These are phyloP conservation scores for Poecilia latipinna DNA, from an alignment of 2,113 vertebrate genomes.

Conservation along the genomic window DNA sequence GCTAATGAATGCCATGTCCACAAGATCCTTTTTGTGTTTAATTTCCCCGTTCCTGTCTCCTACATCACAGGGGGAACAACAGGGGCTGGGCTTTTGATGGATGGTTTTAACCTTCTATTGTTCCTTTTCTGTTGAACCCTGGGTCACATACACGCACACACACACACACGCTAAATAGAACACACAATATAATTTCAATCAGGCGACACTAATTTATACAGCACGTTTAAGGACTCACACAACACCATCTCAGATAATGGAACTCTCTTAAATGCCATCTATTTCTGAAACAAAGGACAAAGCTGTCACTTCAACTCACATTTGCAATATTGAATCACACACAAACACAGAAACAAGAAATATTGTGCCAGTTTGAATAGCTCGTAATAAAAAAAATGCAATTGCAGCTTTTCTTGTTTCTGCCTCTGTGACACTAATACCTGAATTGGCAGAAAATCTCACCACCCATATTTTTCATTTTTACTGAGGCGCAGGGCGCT, in stretches of 20 bases:
- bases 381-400: conserved; percentile 10
- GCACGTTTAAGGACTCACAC: not conserved
- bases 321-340: conserved; percentile 1
- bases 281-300: conserved; percentile 13
- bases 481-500: not conserved
- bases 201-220: not conserved
- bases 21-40: conserved; percentile 10
- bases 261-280: conserved; percentile 14
- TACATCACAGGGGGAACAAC: conserved; percentile 36
- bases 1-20: conserved; percentile 2
- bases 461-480: conserved; percentile 19
- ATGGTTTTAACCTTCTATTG: conserved; percentile 27
- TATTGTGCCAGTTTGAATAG: not conserved
- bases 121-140: conserved; percentile 12
- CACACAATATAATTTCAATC: not conserved
- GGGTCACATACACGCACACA: not conserved
- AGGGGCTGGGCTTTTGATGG: conserved; percentile 29
- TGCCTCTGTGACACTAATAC: not conserved
- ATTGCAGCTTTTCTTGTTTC: not conserved
- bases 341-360: not conserved
- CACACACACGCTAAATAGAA: not conserved
- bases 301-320: conserved; percentile 12
- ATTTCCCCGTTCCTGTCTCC: conserved; percentile 27
- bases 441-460: conserved; percentile 18
- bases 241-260: not conserved